Base-by-base conservation (phyloP, 2,797 vertebrate species). In the Liparis tanakae region DNA sequence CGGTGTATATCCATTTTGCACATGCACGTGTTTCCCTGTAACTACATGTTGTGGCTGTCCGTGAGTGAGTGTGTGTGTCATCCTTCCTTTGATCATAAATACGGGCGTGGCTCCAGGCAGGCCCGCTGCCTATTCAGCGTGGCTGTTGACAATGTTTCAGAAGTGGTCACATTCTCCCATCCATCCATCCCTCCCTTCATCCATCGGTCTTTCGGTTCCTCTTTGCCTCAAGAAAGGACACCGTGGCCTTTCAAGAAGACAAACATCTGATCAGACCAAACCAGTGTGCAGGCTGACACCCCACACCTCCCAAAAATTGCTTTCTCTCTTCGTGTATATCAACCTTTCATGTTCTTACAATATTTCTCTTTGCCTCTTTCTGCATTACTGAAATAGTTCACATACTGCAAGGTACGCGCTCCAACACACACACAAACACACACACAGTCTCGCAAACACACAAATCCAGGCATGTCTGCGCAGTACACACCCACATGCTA, bases 131-230 rank as follows among this genome's bases (percentile, higher is more conserved):
- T 93, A 84, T 94, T 94, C 93, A 90, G 88, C 86, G 79, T 91
- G 92, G 91, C 90, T 93, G 91, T 94, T 92, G 88, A 94, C 92
- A 94, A 93, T 94, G 91, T 92, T 75, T 94, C 90, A 92, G 93
- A 95, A 95, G 94, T 95, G 93, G 94, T 95, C 82, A 87, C 82
- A 87, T 92, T 89, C 88, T 90, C 88, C 88, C 89, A 90, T 89
- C 91, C 87, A 89, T 91, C 88, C 84, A 89, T 91, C 56, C 84
- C 81, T 90, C 83, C 82, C 77, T 89, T 82, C 83, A 85, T 85
- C 87, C 84, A 81, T 88, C 84, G 79, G 10, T 89, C 85, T 85
- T 60, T 84, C 70, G 64, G 77, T 79, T 85, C 72, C 33, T 85
- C 68, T 67, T 72, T 53, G 72, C 82, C 82, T 84, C 82, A 89